Percentiles rank a stretch among this genome's conserved stretches.
Evolutionary conservation across 92 coral and sea anemone genomes (phyloP).

Genomic region (Galaxea fascicularis): DNA sequence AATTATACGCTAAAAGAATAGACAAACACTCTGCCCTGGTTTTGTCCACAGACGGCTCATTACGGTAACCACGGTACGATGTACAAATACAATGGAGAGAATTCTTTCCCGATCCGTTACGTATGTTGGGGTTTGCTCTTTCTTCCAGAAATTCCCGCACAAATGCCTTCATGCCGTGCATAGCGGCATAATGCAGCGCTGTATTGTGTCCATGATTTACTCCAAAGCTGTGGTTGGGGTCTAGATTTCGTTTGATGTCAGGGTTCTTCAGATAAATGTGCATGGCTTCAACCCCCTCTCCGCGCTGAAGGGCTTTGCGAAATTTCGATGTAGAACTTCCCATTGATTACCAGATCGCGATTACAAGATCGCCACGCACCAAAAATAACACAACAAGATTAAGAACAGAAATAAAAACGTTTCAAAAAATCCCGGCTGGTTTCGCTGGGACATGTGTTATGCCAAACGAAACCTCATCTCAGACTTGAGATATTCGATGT

Average conservation of each 20-base stretch:
- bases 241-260: slow-evolving; percentile 87
- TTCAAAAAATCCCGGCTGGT: slow-evolving; percentile 8
- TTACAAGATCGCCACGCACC: not conserved
- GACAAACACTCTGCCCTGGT: slow-evolving; percentile 85
- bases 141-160: slow-evolving; percentile 89
- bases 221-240: slow-evolving; percentile 90
- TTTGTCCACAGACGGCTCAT: slow-evolving; percentile 71
- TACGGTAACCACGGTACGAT: slow-evolving; percentile 59
- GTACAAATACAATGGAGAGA: slow-evolving; percentile 84
- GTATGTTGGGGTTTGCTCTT: slow-evolving; percentile 81
- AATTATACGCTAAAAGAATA: slow-evolving; percentile 68
- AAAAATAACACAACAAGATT: not conserved
- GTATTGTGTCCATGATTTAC: slow-evolving; percentile 86
- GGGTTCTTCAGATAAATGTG: slow-evolving; percentile 89
- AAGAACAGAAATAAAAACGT: not conserved
- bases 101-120: slow-evolving; percentile 77
- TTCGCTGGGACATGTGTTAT: slow-evolving; percentile 8
- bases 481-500: not conserved
- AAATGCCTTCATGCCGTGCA: slow-evolving; percentile 90
- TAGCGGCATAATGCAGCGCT: slow-evolving; percentile 84
- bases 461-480: slow-evolving; percentile 23
- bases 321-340: slow-evolving; percentile 94
- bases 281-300: slow-evolving; percentile 98
- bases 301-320: slow-evolving; percentile 95
- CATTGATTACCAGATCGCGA: slow-evolving; percentile 76